phyloP scores from a whole-genome alignment of 1,140 invertebrate species.

The Saxidomus purpurata region DNA sequence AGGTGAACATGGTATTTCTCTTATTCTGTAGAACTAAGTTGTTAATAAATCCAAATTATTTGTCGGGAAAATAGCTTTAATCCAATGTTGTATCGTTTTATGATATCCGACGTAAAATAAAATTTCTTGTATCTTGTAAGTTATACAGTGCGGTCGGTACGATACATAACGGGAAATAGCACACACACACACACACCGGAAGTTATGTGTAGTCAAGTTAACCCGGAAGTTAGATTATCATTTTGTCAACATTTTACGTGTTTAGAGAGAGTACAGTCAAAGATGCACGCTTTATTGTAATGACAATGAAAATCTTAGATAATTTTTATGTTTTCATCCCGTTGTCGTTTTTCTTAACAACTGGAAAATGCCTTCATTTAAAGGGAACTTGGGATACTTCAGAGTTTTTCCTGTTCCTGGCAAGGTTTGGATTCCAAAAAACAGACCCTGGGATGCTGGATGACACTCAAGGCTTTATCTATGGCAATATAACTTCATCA shows the following conservation, averaged over 20 bases:
- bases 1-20: too few species aligned
- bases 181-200: not conserved
- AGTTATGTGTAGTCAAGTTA: slow-evolving; percentile 43
- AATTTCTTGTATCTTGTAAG: too few species aligned
- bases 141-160: too few species aligned
- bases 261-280: not conserved
- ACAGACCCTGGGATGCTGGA: slow-evolving; percentile 94
- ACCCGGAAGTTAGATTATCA: slow-evolving; percentile 29
- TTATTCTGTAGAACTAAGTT: too few species aligned
- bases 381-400: slow-evolving; percentile 84
- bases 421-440: slow-evolving; percentile 98
- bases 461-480: slow-evolving; percentile 96
- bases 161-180: too few species aligned
- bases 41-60: too few species aligned
- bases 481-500: slow-evolving; percentile 95
- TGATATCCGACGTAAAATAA: too few species aligned
- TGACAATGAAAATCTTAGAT: not conserved
- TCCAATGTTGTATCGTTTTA: too few species aligned
- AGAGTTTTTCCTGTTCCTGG: slow-evolving; percentile 96
- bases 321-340: not conserved
- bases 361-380: slow-evolving; percentile 73
- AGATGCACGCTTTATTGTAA: not conserved
- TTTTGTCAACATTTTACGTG: slow-evolving; percentile 9
- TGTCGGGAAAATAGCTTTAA: too few species aligned
- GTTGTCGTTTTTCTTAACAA: not conserved